These are phyloP conservation scores for Philantomba maxwellii DNA, from an alignment of 2,113 vertebrate species.

Conservation along the genomic window DNA sequence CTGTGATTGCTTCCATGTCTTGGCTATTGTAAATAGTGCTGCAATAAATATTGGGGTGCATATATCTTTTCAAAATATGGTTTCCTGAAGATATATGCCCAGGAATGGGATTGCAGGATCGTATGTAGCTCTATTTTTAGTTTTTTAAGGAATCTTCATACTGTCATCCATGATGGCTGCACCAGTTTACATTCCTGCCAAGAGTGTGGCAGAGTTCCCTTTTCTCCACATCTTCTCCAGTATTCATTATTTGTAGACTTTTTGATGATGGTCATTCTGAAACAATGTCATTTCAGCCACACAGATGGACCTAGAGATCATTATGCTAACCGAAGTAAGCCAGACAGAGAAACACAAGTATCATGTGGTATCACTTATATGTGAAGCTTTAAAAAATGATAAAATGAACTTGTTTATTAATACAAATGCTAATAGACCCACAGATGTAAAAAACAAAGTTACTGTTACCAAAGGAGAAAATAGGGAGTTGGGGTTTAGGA, in stretches of 20 bases:
- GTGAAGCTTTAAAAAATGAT: neutral
- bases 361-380: neutral
- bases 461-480: neutral
- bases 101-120: neutral
- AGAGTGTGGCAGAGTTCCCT: neutral
- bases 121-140: neutral
- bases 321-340: neutral
- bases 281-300: neutral
- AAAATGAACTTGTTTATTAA: neutral
- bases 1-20: neutral
- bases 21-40: neutral
- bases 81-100: neutral
- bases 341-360: neutral
- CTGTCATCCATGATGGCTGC: neutral
- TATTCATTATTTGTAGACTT: neutral
- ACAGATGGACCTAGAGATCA: neutral
- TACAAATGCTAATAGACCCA: neutral
- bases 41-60: neutral
- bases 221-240: neutral
- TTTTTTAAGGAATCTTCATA: neutral
- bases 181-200: neutral
- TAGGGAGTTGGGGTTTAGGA: neutral
- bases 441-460: neutral
- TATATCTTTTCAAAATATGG: neutral
- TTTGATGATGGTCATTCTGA: neutral